Percentiles rank a stretch among this genome's conserved stretches.
Conservation (phyloP, 2,888 invertebrate species). For the Protophormia terraenovae region DNA sequence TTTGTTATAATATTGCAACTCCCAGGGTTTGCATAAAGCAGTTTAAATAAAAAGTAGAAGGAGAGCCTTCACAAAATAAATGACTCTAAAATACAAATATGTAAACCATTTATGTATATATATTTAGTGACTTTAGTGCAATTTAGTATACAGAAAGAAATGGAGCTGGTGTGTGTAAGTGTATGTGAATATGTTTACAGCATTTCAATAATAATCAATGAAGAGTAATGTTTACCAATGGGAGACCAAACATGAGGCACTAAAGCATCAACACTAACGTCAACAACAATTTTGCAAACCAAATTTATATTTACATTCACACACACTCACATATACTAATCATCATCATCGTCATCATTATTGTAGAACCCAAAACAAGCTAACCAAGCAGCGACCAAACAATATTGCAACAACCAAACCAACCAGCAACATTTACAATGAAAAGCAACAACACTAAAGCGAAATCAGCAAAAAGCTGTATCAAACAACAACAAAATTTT, state of each 20-base stretch:
- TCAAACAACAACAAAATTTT: conserved; percentile 41
- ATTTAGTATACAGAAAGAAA: too few species aligned
- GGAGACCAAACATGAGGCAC: conserved; percentile 66
- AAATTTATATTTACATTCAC: too few species aligned
- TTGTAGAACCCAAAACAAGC: conserved; percentile 18
- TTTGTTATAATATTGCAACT: conserved; percentile 41
- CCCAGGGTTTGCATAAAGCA: too few species aligned
- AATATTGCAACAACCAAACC: conserved; percentile 56
- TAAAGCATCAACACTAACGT: conserved; percentile 65
- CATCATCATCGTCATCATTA: conserved; percentile 17
- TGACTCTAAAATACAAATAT: too few species aligned
- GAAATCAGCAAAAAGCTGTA: conserved; percentile 42
- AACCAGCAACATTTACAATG: conserved; percentile 41
- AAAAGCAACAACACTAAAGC: conserved; percentile 42
- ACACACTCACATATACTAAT: conserved; percentile 59
- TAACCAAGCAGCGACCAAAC: conserved; percentile 17
- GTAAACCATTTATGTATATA: too few species aligned
- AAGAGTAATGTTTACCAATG: conserved; percentile 67
- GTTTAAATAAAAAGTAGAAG: too few species aligned
- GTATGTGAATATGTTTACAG: conserved; percentile 43
- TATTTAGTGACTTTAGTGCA: neutral
- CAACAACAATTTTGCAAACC: conserved; percentile 60
- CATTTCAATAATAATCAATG: conserved; percentile 68
- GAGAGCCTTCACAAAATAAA: too few species aligned
- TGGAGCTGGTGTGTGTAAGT: neutral